Conservation (phyloP, 2,888 invertebrate genomes). For the Corythucha ciliata region DNA sequence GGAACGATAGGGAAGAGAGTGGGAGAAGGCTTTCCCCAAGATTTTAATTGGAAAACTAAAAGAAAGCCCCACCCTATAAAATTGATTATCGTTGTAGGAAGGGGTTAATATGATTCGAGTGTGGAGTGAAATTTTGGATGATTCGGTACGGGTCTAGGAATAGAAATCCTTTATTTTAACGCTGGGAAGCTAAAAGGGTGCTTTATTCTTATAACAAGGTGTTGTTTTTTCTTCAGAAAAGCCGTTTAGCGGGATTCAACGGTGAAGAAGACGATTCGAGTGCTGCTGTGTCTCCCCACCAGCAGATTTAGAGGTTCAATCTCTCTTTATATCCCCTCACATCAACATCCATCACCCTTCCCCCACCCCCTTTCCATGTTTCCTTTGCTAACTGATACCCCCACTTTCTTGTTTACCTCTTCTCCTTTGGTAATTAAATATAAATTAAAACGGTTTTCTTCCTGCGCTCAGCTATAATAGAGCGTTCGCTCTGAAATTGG, state of each 20-base stretch:
- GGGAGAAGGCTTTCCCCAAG: constrained; percentile 10
- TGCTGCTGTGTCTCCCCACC: constrained; percentile 20
- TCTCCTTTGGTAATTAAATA: constrained; percentile 4
- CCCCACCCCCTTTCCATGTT: background rate
- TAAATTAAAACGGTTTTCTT: constrained; percentile 5
- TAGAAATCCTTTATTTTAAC: too few relatives aligned
- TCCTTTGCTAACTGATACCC: too few relatives aligned
- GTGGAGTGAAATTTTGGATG: too few relatives aligned
- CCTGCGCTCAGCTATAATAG: background rate
- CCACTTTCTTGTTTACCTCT: too few relatives aligned
- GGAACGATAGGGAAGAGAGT: constrained; percentile 11
- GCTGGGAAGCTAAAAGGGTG: too few relatives aligned
- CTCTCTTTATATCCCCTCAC: constrained; percentile 23
- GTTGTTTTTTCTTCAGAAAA: too few relatives aligned
- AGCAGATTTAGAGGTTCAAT: constrained; percentile 24
- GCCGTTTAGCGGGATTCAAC: too few relatives aligned
- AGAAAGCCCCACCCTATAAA: too few relatives aligned
- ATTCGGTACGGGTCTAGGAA: too few relatives aligned
- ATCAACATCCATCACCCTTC: constrained; percentile 22
- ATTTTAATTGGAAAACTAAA: constrained; percentile 28
- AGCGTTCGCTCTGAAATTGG: constrained; percentile 24
- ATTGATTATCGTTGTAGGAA: constrained; percentile 18
- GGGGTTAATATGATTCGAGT: too few relatives aligned
- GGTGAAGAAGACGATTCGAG: too few relatives aligned
- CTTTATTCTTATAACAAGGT: too few relatives aligned